These are phyloP conservation scores for Alviniconcha marisindica DNA, from an alignment of 1,140 invertebrate species.

Conservation along the genomic window DNA sequence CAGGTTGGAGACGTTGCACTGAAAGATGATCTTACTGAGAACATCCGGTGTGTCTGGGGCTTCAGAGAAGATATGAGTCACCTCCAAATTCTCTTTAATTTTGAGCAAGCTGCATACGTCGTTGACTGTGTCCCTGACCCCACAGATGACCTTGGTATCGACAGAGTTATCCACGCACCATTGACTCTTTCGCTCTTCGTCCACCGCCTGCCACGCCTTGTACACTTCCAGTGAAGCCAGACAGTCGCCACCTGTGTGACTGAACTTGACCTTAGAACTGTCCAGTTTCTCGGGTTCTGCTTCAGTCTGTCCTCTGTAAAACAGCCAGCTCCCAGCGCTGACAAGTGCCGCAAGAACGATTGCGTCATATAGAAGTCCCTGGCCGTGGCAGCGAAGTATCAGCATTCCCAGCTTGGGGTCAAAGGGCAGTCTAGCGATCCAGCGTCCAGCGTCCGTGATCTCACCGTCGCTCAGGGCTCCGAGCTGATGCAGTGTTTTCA, in stretches of 20 bases:
- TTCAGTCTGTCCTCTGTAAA: conserved; percentile 68
- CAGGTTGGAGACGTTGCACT: conserved; percentile 46
- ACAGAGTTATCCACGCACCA: conserved; percentile 66
- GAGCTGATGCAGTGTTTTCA: conserved; percentile 53
- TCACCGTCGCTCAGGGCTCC: conserved; percentile 60
- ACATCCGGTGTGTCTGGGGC: conserved; percentile 29
- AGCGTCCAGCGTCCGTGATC: conserved; percentile 63
- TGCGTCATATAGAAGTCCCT: conserved; percentile 80
- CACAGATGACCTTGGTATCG: conserved; percentile 63
- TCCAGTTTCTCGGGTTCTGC: conserved; percentile 82
- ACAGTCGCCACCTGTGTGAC: conserved; percentile 91
- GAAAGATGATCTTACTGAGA: conserved; percentile 56
- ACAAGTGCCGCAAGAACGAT: conserved; percentile 57
- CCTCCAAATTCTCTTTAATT: conserved; percentile 50
- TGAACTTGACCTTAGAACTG: conserved; percentile 83
- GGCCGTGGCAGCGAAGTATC: conserved; percentile 52
- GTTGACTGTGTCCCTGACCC: conserved; percentile 57
- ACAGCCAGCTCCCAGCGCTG: conserved; percentile 45
- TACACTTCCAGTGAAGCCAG: conserved; percentile 94
- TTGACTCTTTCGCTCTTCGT: conserved; percentile 57
- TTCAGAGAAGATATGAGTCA: conserved; percentile 50
- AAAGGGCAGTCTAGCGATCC: conserved; percentile 66
- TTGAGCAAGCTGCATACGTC: conserved; percentile 56
- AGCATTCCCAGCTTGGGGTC: conserved; percentile 61
- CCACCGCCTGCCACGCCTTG: conserved; percentile 74